Conservation (phyloP, 2,113 vertebrate species). For the Tretioscincus oriximinensis region DNA sequence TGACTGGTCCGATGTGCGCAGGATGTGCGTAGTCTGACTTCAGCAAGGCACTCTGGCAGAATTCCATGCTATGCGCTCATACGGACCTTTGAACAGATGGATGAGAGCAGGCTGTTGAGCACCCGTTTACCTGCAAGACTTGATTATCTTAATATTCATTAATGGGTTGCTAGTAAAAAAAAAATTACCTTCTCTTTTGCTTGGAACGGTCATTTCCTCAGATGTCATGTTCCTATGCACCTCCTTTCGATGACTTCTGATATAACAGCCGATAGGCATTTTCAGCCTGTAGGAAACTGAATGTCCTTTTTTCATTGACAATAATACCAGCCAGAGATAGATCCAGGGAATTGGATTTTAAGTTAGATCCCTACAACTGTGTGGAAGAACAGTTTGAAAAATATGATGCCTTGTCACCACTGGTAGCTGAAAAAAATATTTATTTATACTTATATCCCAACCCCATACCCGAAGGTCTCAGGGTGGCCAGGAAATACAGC, state of each 20-base stretch:
- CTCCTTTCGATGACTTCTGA: background rate
- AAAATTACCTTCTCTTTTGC: background rate
- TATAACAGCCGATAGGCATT: background rate
- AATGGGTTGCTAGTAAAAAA: background rate
- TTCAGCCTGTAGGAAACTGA: no score
- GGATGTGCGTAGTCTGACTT: background rate
- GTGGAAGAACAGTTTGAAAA: no score
- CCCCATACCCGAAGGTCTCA: no score
- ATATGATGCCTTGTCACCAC: no score
- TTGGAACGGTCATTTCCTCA: slow-evolving; percentile 2
- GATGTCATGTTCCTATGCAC: background rate
- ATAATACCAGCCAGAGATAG: no score
- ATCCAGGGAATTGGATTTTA: background rate
- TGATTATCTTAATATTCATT: background rate
- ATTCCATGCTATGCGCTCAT: slow-evolving; percentile 23
- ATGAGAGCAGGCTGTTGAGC: background rate
- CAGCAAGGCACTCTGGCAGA: slow-evolving; percentile 5
- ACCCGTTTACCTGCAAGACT: background rate
- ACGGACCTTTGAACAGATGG: background rate
- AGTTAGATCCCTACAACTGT: background rate
- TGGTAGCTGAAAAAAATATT: no score
- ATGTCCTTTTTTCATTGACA: no score
- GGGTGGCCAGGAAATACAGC: no score
- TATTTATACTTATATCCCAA: no score
- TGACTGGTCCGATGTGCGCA: background rate